These are phyloP conservation scores for Hypotaenidia okinawae DNA, from an alignment of 2,797 vertebrate genomes.

Conservation along the genomic window DNA sequence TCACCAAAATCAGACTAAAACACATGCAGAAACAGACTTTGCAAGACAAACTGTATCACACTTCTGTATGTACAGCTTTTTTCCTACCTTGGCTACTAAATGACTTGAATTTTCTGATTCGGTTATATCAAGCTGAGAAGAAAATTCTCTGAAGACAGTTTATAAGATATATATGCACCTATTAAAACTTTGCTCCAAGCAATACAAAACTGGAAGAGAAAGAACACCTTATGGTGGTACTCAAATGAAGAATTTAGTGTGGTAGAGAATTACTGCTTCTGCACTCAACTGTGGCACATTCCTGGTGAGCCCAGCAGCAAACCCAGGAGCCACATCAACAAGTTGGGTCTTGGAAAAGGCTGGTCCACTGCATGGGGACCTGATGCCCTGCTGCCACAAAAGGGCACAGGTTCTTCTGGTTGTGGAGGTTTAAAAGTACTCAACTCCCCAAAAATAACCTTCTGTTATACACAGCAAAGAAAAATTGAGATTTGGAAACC, in stretches of 20 bases:
- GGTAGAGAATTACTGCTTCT: background rate
- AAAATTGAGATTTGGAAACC: background rate
- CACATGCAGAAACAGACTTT: rapidly evolving
- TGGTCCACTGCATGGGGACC: background rate
- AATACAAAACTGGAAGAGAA: background rate
- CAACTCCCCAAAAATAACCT: too few species aligned
- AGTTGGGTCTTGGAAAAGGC: background rate
- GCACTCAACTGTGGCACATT: rapidly evolving
- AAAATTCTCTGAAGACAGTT: background rate
- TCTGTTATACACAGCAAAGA: rapidly evolving
- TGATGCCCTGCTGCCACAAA: background rate
- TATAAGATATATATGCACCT: background rate
- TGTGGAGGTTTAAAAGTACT: too few species aligned
- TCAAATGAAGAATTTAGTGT: background rate
- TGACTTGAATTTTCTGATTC: background rate
- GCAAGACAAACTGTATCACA: rapidly evolving
- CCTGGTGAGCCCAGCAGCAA: background rate
- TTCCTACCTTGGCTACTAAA: rapidly evolving
- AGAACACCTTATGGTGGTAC: background rate
- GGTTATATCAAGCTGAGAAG: background rate
- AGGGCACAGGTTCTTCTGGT: background rate
- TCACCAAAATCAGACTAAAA: background rate
- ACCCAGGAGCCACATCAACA: background rate
- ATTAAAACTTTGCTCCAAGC: background rate
- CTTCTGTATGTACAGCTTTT: rapidly evolving